These are phyloP conservation scores for Sminthurinus aureus DNA, from an alignment of 2,888 invertebrate genomes.

Conservation along the genomic window DNA sequence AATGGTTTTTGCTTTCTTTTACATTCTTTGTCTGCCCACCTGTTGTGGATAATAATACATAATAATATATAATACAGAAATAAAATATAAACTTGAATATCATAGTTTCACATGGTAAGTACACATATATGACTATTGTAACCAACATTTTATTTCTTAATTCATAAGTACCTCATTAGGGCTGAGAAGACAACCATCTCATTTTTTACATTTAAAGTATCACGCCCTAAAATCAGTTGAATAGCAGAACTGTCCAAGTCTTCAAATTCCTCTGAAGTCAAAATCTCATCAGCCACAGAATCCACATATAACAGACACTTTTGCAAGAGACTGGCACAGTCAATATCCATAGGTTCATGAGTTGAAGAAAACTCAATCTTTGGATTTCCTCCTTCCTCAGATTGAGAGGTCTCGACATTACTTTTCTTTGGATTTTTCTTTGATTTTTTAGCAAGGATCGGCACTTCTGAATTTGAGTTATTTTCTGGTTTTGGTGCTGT, in stretches of 20 bases:
- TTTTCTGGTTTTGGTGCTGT: background rate
- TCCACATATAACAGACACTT: constrained; percentile 74
- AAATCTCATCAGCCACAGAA: constrained; percentile 67
- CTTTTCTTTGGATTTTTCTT: constrained; percentile 11
- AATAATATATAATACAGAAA: background rate
- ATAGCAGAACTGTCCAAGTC: constrained; percentile 74
- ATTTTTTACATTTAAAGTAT: constrained; percentile 72
- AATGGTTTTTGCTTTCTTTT: constrained; percentile 67
- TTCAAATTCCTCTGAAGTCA: constrained; percentile 69
- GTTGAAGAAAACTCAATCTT: background rate
- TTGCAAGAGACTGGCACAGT: constrained; percentile 71
- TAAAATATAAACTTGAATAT: no score
- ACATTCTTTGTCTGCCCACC: constrained; percentile 70
- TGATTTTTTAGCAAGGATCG: background rate
- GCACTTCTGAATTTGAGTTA: background rate
- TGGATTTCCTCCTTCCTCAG: background rate
- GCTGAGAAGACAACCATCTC: constrained; percentile 64
- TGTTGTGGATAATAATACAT: constrained; percentile 10
- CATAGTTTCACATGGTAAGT: background rate
- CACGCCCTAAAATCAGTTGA: constrained; percentile 71
- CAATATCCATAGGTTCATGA: constrained; percentile 48
- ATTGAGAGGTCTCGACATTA: background rate
- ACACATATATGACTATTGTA: background rate
- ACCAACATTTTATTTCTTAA: background rate
- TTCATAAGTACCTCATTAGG: constrained; percentile 47